phyloP scores from a whole-genome alignment of 2,113 vertebrate species.

The Vidua macroura region DNA sequence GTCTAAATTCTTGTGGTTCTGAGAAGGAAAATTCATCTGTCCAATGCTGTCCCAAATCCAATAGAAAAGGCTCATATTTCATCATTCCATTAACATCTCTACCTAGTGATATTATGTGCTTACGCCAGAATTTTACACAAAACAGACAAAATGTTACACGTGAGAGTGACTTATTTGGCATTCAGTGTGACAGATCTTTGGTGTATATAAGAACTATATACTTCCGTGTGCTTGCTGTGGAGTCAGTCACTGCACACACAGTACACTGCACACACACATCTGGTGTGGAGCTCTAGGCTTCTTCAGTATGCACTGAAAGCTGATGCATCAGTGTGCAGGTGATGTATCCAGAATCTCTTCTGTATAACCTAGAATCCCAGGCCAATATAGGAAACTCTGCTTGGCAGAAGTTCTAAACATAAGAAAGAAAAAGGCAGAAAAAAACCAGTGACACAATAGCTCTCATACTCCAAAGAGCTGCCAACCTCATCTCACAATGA shows the following conservation, averaged over 20 bases:
- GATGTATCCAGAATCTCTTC: background rate
- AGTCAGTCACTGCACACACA: background rate
- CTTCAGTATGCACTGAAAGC: background rate
- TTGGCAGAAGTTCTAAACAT: background rate
- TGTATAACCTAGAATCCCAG: background rate
- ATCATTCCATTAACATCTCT: background rate
- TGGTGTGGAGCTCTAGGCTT: background rate
- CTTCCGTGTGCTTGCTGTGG: background rate
- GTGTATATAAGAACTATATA: background rate
- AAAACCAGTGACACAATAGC: rapidly evolving
- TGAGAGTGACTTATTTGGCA: background rate
- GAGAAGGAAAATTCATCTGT: background rate
- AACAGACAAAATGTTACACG: background rate
- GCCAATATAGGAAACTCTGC: background rate
- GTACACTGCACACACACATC: background rate
- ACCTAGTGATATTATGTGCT: background rate
- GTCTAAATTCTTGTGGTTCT: background rate
- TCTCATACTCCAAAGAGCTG: background rate
- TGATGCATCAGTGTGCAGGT: background rate
- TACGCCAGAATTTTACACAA: background rate
- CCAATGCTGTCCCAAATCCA: background rate
- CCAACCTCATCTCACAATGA: rapidly evolving
- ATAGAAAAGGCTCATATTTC: background rate
- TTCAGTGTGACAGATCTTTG: rapidly evolving
- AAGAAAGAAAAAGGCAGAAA: background rate